Evolutionary conservation across 2,888 invertebrate genomes (phyloP).

Genomic region (Meghimatium bilineatum): DNA sequence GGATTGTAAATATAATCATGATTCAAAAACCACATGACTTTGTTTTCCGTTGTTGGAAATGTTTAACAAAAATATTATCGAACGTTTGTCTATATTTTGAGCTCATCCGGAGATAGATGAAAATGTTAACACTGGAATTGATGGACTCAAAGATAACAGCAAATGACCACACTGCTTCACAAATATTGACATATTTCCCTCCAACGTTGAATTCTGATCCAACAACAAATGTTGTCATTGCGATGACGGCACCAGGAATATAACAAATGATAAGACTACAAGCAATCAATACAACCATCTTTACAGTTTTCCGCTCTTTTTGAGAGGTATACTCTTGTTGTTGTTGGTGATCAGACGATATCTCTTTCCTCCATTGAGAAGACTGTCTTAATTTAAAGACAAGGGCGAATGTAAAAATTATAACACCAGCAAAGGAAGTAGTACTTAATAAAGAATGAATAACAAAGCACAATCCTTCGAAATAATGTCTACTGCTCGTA

Average conservation of each 20-base stretch:
- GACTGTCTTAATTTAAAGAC: background rate
- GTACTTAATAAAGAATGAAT: background rate
- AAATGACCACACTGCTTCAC: background rate
- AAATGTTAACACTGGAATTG: conserved; percentile 31
- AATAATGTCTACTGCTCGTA: background rate
- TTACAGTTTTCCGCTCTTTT: background rate
- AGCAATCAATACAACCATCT: conserved; percentile 22
- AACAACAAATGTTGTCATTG: background rate
- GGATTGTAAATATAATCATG: too few species aligned
- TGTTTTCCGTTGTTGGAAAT: background rate
- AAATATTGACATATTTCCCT: background rate
- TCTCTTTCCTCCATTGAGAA: background rate
- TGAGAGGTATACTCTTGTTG: background rate
- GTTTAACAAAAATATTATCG: background rate
- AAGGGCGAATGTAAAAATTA: conserved; percentile 8
- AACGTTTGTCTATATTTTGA: conserved; percentile 21
- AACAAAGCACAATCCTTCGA: background rate
- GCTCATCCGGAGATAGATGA: conserved; percentile 26
- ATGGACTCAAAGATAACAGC: background rate
- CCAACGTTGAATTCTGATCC: background rate
- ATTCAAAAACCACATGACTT: background rate
- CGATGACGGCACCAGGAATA: background rate
- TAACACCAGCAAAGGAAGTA: background rate
- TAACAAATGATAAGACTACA: conserved; percentile 12
- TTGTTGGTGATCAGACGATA: background rate